Evolutionary conservation across 2,797 vertebrate genomes (phyloP).

Genomic region (Podargus strigoides): DNA sequence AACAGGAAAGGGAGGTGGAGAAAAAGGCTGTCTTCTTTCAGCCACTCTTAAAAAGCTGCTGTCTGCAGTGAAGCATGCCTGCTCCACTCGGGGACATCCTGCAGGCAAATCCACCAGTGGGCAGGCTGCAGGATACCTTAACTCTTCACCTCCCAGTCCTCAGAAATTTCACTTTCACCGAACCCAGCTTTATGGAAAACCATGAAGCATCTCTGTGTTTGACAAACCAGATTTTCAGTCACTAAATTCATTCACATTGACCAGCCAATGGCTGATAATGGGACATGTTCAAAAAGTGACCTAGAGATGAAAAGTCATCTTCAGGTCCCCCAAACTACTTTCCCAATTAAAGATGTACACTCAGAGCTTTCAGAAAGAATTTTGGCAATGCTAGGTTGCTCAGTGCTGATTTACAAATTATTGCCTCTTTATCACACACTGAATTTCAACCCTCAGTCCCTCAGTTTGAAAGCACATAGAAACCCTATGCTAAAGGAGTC

Average conservation of each 20-base stretch:
- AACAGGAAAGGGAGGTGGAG: background rate
- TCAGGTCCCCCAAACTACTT: background rate
- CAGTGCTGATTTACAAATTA: background rate
- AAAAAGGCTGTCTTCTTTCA: background rate
- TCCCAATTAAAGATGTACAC: background rate
- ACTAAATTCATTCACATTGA: background rate
- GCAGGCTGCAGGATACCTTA: background rate
- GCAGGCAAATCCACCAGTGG: background rate
- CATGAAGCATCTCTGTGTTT: background rate
- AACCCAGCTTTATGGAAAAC: background rate
- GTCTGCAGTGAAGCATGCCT: background rate
- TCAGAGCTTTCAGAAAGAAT: background rate
- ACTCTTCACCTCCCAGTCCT: background rate
- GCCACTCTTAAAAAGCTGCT: background rate
- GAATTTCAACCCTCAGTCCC: background rate
- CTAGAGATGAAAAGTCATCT: background rate
- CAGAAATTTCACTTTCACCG: background rate
- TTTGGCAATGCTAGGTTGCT: background rate
- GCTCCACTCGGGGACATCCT: background rate
- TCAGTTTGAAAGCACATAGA: conserved; percentile 19
- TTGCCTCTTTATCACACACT: background rate
- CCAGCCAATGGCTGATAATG: background rate
- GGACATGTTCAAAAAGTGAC: background rate
- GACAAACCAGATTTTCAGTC: background rate
- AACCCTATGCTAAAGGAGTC: background rate